Evolutionary conservation across 2,113 vertebrate species (phyloP).

Genomic region (Datnioides undecimradiatus): DNA sequence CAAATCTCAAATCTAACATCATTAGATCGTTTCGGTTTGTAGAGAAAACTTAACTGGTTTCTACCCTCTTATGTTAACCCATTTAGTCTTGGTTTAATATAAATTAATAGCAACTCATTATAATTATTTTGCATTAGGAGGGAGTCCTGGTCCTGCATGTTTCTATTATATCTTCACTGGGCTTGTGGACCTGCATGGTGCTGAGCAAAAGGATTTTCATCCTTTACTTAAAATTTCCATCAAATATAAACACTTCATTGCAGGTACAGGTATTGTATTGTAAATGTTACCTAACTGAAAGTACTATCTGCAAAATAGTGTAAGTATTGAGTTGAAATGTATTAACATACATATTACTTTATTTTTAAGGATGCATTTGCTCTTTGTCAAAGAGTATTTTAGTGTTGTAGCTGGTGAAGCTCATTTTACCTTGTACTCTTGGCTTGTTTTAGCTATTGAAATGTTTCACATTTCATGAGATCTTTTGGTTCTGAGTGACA

Average conservation of each 20-base stretch:
- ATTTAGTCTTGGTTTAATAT: constrained; percentile 86
- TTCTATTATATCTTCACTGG: neutral
- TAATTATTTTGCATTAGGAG: constrained; percentile 24
- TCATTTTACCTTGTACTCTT: too few relatives aligned
- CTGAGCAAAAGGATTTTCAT: neutral
- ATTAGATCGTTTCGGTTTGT: constrained; percentile 26
- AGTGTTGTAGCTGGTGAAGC: too few relatives aligned
- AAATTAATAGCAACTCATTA: constrained; percentile 84
- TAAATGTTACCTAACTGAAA: neutral
- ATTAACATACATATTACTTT: neutral
- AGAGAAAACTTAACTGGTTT: constrained; percentile 25
- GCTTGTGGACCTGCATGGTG: neutral
- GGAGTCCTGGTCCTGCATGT: neutral
- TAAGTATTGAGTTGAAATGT: too few relatives aligned
- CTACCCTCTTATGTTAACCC: constrained; percentile 44
- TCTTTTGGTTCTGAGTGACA: too few relatives aligned
- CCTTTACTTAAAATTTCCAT: neutral
- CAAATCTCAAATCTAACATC: constrained; percentile 25
- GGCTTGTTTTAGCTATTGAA: too few relatives aligned
- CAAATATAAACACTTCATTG: too few relatives aligned
- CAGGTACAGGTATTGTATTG: neutral
- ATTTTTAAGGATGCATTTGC: neutral
- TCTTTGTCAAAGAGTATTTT: neutral
- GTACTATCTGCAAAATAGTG: neutral
- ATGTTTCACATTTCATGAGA: too few relatives aligned